Evolutionary conservation across 2,797 vertebrate genomes (phyloP), one percentile per base, ranked within the genome.

Genomic region (Oreochromis mossambicus): DNA sequence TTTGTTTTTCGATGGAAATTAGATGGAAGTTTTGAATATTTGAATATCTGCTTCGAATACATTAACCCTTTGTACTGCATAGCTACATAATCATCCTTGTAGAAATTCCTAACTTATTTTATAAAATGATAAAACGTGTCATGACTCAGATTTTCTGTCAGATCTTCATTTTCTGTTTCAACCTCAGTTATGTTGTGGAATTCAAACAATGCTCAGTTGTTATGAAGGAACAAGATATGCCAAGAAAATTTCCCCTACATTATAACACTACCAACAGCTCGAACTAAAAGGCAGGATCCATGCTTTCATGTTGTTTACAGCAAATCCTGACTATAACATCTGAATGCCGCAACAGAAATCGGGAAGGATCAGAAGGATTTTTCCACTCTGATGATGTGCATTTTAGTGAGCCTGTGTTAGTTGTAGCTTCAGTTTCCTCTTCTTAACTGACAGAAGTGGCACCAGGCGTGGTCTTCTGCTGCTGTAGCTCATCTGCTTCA

Each of bases 291-390:
- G 24, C 36, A 54, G 48, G 56, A 83, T 54, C 58, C 24, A 34
- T 54, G 17, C 34, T 26, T 77, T 50, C 7, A 85, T 90, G 34
- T 55, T 87, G 21, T 88, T 88, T 58, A 83, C 17, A 8, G 13
- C 46, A 82, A 82, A 91, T 90, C 91, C 54, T 82, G 55, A 89
- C 52, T 54, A 24, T 5, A 79, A 4, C 21, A 29, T 73, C 77
- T 19, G 19, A 54, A 83, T 77, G 34, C 29, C 2, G 10, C 63
- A 55, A 51, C 61, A 41, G 17, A 70, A 80, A 73, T 55, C 8
- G 3, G 38, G n/a, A n/a, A n/a, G n/a, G n/a, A 43, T 70, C 63
- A 26, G 21, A 70, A 15, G 12, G n/a, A 17, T 29, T 19, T 73
- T 73, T 48, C 14, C 68, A 48, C 3, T 73, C 41, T 73, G 15